These are phyloP conservation scores for Diploscapter pachys DNA, from an alignment of 1,140 invertebrate genomes.

Conservation along the genomic window DNA sequence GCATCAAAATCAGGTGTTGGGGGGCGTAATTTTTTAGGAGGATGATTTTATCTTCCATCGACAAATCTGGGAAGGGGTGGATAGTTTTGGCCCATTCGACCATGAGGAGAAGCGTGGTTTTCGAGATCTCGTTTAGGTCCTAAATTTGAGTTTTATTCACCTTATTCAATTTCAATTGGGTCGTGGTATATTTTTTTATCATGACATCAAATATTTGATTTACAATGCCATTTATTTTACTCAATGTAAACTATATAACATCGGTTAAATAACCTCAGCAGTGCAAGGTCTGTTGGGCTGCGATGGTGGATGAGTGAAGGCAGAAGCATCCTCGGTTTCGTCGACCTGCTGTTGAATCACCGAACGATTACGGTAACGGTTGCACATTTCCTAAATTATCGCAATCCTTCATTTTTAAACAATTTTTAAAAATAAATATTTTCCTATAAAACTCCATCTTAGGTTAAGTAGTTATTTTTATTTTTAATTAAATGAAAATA, in stretches of 20 bases:
- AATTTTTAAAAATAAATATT: too few species aligned
- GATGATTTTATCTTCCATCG: conserved; percentile 51
- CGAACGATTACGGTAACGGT: conserved; percentile 46
- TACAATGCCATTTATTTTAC: not conserved
- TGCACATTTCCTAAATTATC: conserved; percentile 48
- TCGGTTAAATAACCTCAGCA: conserved; percentile 10
- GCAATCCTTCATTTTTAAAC: not conserved
- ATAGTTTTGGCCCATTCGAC: conserved; percentile 57
- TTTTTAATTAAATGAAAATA: too few species aligned
- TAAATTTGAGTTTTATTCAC: not conserved
- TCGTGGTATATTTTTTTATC: too few species aligned
- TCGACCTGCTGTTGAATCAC: conserved; percentile 19
- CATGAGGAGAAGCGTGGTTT: conserved; percentile 54
- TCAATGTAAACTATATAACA: not conserved
- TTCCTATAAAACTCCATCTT: too few species aligned
- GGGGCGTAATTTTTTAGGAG: conserved; percentile 57
- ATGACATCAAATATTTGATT: too few species aligned
- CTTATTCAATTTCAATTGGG: too few species aligned
- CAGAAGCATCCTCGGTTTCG: not conserved
- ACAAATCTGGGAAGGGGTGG: conserved; percentile 31
- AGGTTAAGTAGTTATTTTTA: too few species aligned
- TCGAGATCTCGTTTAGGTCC: conserved; percentile 55
- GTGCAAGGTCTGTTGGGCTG: conserved; percentile 32
- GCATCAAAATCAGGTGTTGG: conserved; percentile 58
- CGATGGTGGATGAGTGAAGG: not conserved